phyloP scores from a whole-genome alignment of 2,797 vertebrate genomes.

The Poeciliopsis presidionis region DNA sequence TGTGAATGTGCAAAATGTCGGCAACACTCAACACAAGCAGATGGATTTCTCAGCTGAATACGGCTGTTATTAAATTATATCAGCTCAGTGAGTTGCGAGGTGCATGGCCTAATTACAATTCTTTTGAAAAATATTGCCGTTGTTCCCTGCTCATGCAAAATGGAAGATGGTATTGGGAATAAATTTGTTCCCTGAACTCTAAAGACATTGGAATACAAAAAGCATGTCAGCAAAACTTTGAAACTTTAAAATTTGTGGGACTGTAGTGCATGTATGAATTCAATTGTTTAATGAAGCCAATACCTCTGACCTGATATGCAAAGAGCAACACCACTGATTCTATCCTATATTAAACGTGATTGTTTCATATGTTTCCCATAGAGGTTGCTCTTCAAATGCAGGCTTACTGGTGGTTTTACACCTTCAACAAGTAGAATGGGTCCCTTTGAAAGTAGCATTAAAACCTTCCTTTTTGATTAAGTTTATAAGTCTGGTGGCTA shows the following conservation, averaged over 20 bases:
- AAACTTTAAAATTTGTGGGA: slow-evolving; percentile 16
- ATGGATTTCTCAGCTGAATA: slow-evolving; percentile 62
- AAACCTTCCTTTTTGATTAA: background rate
- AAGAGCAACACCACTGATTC: background rate
- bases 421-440: background rate
- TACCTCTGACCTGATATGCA: background rate
- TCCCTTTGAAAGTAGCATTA: background rate
- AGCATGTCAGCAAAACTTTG: slow-evolving; percentile 24
- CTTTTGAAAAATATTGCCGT: slow-evolving; percentile 56
- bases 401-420: background rate
- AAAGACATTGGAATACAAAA: slow-evolving; percentile 32
- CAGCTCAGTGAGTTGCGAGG: slow-evolving; percentile 41
- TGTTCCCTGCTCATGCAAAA: slow-evolving; percentile 57
- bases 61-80: slow-evolving; percentile 63
- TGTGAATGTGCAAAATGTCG: slow-evolving; percentile 54
- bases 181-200: slow-evolving; percentile 44
- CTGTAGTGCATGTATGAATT: background rate
- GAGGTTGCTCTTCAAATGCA: background rate
- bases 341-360: background rate
- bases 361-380: background rate
- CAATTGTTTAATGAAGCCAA: slow-evolving; percentile 25
- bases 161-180: slow-evolving; percentile 37
- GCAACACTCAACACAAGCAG: slow-evolving; percentile 43
- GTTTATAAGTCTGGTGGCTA: background rate
- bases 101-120: slow-evolving; percentile 69